phyloP scores from a whole-genome alignment of 1,140 invertebrate genomes.

The Drosophila santomea region DNA sequence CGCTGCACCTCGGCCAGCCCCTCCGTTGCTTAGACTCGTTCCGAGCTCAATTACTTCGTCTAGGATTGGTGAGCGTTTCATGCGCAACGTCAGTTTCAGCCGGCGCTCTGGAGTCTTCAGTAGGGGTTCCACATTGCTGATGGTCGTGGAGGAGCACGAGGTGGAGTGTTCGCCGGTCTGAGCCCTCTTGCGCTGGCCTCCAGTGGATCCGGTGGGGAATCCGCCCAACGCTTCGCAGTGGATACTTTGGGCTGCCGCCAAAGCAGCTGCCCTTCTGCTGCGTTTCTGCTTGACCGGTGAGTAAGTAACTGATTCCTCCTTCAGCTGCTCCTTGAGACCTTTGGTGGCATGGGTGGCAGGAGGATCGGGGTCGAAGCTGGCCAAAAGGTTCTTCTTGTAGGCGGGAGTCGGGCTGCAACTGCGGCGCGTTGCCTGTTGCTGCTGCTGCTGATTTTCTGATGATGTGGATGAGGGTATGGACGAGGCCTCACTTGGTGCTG shows the following conservation, averaged over 20 bases:
- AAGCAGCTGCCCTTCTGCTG: slow-evolving; percentile 61
- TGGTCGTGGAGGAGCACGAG: slow-evolving; percentile 5
- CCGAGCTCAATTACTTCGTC: slow-evolving; percentile 94
- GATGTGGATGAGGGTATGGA: slow-evolving; percentile 40
- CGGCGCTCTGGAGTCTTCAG: slow-evolving; percentile 86
- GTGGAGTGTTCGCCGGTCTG: not conserved
- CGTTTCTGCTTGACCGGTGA: slow-evolving; percentile 56
- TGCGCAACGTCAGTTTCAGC: slow-evolving; percentile 92
- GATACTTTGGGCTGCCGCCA: slow-evolving; percentile 64
- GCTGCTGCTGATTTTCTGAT: slow-evolving; percentile 47
- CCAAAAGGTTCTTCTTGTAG: slow-evolving; percentile 80
- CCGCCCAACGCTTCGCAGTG: slow-evolving; percentile 62
- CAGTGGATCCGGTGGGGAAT: slow-evolving; percentile 6
- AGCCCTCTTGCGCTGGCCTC: slow-evolving; percentile 16
- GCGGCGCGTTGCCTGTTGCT: slow-evolving; percentile 51
- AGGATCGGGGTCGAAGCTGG: slow-evolving; percentile 61
- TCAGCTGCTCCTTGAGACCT: slow-evolving; percentile 5
- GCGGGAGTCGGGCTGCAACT: slow-evolving; percentile 66
- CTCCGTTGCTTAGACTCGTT: slow-evolving; percentile 88
- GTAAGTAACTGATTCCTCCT: not conserved
- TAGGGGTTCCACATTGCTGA: slow-evolving; percentile 65
- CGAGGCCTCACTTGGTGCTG: slow-evolving; percentile 54
- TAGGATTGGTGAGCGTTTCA: slow-evolving; percentile 91
- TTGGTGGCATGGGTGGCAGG: slow-evolving; percentile 15
- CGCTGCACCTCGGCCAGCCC: not conserved